Percentiles rank a stretch among this genome's conserved stretches.
phyloP scores from a whole-genome alignment of 2,888 invertebrate species.

The Andrena praecox region DNA sequence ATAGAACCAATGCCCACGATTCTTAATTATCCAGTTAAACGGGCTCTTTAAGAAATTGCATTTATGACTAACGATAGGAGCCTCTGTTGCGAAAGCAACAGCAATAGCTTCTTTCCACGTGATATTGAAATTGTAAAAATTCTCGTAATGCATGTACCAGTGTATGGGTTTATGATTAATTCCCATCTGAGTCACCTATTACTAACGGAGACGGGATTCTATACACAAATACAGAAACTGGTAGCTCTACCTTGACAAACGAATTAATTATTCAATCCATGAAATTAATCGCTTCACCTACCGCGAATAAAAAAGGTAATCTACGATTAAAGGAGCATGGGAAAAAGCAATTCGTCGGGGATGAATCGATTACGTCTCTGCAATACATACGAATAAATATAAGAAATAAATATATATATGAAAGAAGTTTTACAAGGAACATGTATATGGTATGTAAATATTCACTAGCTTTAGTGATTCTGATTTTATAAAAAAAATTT shows the following conservation, averaged over 20 bases:
- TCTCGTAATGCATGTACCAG: conserved; percentile 7
- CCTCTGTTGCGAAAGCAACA: conserved; percentile 36
- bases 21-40: conserved; percentile 20
- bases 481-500: no score
- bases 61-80: conserved; percentile 28
- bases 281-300: conserved; percentile 45
- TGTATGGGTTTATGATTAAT: conserved; percentile 45
- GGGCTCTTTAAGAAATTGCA: not conserved
- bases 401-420: no score
- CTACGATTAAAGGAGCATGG: conserved; percentile 45
- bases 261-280: conserved; percentile 50
- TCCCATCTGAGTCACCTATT: conserved; percentile 30
- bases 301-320: conserved; percentile 16
- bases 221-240: conserved; percentile 53
- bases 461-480: no score
- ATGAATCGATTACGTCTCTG: conserved; percentile 30
- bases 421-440: no score
- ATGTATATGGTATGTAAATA: no score
- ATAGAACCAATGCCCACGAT: not conserved
- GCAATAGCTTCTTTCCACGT: conserved; percentile 34
- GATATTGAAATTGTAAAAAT: conserved; percentile 32
- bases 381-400: not conserved
- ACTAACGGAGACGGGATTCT: conserved; percentile 44
- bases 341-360: conserved; percentile 33
- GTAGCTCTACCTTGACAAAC: conserved; percentile 51